Evolutionary conservation across 2,888 invertebrate species (phyloP).

Genomic region (Himalopsyche japonica): DNA sequence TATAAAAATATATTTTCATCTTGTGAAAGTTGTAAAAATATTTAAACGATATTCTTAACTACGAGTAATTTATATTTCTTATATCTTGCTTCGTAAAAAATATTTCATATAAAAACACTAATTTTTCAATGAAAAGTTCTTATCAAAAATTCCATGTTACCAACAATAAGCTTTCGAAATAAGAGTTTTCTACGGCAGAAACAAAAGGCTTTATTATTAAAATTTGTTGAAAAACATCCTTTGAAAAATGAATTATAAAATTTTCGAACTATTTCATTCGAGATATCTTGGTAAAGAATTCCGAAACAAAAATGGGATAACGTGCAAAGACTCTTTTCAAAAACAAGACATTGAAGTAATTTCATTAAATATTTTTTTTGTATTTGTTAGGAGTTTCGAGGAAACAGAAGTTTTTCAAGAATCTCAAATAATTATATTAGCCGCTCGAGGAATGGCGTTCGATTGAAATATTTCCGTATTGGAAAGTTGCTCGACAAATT

Average conservation of each 20-base stretch:
- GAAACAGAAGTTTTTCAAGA: conserved; percentile 9
- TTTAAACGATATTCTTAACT: too few relatives aligned
- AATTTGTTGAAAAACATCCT: not conserved
- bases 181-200: not conserved
- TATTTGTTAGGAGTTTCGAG: not conserved
- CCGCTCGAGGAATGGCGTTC: conserved; percentile 25
- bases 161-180: not conserved
- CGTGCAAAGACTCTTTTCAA: not conserved
- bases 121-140: not conserved
- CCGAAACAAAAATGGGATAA: not conserved
- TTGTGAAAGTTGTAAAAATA: too few relatives aligned
- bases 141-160: not conserved
- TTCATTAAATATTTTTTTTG: not conserved
- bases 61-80: too few relatives aligned
- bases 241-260: not conserved
- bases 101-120: not conserved
- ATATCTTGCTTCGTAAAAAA: too few relatives aligned
- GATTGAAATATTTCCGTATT: conserved; percentile 27
- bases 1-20: too few relatives aligned
- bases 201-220: not conserved
- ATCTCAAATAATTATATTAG: conserved; percentile 30
- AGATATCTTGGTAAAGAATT: conserved; percentile 7
- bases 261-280: not conserved
- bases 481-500: conserved; percentile 15
- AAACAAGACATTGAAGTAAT: not conserved